Percentiles rank a stretch among this genome's conserved stretches.
These are phyloP conservation scores for Hippoglossus hippoglossus DNA, from an alignment of 2,797 vertebrate genomes.

Conservation along the genomic window DNA sequence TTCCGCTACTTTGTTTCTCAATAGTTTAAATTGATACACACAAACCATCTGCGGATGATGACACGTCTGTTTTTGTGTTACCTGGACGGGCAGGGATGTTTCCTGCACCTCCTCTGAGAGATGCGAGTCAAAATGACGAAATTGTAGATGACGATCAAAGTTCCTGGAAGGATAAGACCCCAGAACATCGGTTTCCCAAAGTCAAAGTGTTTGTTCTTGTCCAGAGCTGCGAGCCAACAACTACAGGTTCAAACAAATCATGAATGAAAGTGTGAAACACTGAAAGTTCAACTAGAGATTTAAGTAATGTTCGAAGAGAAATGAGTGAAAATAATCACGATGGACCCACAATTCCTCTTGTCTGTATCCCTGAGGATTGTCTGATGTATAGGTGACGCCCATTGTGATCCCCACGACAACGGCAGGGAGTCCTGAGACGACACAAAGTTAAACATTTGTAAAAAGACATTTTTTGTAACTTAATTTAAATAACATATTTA, in stretches of 20 bases:
- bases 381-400: conserved; percentile 69
- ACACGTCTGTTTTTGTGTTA: conserved; percentile 28
- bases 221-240: conserved; percentile 82
- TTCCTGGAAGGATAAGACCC: conserved; percentile 80
- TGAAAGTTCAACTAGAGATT: too few species aligned
- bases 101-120: conserved; percentile 63
- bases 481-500: too few species aligned
- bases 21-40: too few species aligned
- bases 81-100: conserved; percentile 68
- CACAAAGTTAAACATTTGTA: not conserved
- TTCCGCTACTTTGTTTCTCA: too few species aligned
- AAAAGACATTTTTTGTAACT: too few species aligned
- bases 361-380: conserved; percentile 72
- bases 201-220: conserved; percentile 47
- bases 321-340: too few species aligned
- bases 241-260: conserved; percentile 52
- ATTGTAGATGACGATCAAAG: conserved; percentile 79
- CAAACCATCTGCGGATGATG: too few species aligned
- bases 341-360: conserved; percentile 83
- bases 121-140: conserved; percentile 66
- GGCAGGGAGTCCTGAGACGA: conserved; percentile 74
- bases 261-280: too few species aligned
- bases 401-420: conserved; percentile 77
- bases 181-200: conserved; percentile 76
- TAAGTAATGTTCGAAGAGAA: too few species aligned